Base-by-base conservation (phyloP, 1,140 invertebrate genomes). In the Mesaphorura yosii region DNA sequence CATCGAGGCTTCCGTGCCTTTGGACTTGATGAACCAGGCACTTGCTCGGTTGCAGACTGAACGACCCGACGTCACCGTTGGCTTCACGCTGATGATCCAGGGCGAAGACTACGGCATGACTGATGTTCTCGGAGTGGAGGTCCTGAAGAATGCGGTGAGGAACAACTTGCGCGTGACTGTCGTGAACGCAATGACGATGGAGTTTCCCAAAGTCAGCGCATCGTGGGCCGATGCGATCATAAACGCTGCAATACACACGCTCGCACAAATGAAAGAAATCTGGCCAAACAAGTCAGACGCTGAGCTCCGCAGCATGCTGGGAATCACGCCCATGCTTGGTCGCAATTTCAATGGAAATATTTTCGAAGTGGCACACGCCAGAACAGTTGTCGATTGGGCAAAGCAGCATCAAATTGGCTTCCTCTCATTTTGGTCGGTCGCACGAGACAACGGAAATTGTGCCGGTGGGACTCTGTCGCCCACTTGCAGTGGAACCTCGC, bases 121-220 rank as follows among this genome's bases (percentile, higher is more conserved):
- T 31, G 51, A 55, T 7, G 28, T 34, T 10, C 29, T 64, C 5
- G 63, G 60, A n/a, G 48, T 59, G 0, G 53, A 63, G 41, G 28
- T 64, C 0, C 39, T 64, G 7, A 54, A 60, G 44, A 42, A 15
- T 27, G 57, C 60, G 15, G 49, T 51, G 25, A 29, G 29, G 12
- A 46, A 60, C 47, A 55, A 55, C n/a, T 48, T 64, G 15, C 53
- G 51, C n/a, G 60, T 64, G 17, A 52, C 62, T 20, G 49, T 64
- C 25, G 63, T 64, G 14, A 65, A 65, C 40, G 53, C 57, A 22
- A 65, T 65, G 64, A 57, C 57, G 6, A 65, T 65, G 64, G 62
- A 65, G 47, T 65, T 54, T 39, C 44, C 52, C 15, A 53, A 38
- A 0, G 22, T 38, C 2, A 50, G 31, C 29, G 3, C 56, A 12